Conservation (phyloP, 1,140 invertebrate genomes). For the Drosophila jambulina region DNA sequence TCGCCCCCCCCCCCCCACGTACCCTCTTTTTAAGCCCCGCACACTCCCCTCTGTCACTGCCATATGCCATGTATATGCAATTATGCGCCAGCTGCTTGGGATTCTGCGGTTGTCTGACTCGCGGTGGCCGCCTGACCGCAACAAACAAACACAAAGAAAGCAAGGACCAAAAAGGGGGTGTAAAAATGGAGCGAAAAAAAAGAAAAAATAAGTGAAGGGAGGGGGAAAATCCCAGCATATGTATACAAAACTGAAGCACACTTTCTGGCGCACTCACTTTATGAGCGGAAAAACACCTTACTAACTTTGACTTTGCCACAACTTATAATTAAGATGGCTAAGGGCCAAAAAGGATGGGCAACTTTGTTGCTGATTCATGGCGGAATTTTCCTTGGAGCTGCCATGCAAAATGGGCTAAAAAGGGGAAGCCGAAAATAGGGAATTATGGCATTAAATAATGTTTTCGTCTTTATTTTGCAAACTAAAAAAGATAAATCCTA, state of each 20-base stretch:
- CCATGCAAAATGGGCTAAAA: neutral
- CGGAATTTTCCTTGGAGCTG: neutral
- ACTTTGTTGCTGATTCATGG: constrained; percentile 36
- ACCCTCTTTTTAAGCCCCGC: neutral
- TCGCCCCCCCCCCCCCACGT: no score
- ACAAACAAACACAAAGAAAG: constrained; percentile 42
- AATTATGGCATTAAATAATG: neutral
- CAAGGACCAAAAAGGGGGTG: constrained; percentile 6
- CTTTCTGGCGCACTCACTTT: constrained; percentile 53
- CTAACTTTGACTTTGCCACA: constrained; percentile 62
- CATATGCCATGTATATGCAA: constrained; percentile 62
- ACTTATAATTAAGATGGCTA: constrained; percentile 68
- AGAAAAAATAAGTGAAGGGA: neutral
- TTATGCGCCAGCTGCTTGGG: constrained; percentile 57
- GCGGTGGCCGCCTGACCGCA: constrained; percentile 55
- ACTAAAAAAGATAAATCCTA: no score
- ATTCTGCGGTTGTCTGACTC: constrained; percentile 59
- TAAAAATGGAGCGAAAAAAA: constrained; percentile 11
- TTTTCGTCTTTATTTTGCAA: neutral
- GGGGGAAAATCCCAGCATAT: constrained; percentile 15
- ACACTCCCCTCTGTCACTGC: constrained; percentile 13
- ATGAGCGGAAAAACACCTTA: constrained; percentile 48
- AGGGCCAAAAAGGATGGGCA: constrained; percentile 8
- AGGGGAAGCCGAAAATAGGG: neutral
- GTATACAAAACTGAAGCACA: constrained; percentile 54